Conservation (phyloP, 2,113 vertebrate species). For the Cariama cristata region DNA sequence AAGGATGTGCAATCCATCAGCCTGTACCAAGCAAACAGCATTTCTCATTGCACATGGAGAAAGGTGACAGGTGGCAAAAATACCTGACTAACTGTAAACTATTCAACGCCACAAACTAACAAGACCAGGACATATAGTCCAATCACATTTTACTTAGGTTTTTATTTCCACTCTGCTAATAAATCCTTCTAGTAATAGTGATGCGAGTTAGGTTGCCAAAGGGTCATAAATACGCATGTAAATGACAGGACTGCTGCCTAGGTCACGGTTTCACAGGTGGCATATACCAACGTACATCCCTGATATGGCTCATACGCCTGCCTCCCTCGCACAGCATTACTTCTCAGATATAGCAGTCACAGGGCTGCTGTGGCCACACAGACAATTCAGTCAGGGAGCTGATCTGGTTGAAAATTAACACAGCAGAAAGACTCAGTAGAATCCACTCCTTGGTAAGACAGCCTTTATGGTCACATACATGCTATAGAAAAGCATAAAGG, state of each 20-base stretch:
- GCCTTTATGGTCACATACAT: not conserved
- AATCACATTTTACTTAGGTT: not conserved
- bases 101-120: not conserved
- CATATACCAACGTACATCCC: rapidly evolving
- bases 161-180: not conserved
- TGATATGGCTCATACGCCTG: rapidly evolving
- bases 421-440: not conserved
- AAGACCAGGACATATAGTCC: not conserved
- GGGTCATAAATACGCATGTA: not conserved
- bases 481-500: not conserved
- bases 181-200: not conserved
- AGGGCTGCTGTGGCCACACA: not conserved
- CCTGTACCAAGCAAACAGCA: not conserved
- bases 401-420: not conserved
- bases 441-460: not conserved
- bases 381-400: no score
- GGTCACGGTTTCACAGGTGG: not conserved
- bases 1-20: not conserved
- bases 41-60: not conserved
- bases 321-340: not conserved
- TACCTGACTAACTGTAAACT: not conserved
- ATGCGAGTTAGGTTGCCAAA: rapidly evolving
- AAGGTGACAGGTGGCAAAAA: not conserved
- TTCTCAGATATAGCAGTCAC: not conserved
- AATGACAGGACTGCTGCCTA: not conserved